Conservation (phyloP, 2,797 vertebrate genomes). For the Rachycentron canadum region DNA sequence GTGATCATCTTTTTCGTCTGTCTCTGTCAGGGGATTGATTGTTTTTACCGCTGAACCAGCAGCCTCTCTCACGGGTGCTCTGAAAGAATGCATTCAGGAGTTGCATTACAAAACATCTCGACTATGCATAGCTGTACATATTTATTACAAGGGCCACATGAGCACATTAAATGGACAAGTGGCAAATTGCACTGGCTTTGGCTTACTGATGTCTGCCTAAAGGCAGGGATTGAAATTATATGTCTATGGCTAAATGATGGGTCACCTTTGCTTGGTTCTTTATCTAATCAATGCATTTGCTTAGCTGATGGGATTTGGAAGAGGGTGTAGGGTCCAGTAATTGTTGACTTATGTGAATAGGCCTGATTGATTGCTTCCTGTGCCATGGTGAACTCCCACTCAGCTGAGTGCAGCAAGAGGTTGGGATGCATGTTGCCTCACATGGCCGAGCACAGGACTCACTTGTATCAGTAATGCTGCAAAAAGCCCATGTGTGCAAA, state of each 20-base stretch:
- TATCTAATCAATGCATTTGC: conserved; percentile 79
- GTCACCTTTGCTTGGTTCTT: conserved; percentile 54
- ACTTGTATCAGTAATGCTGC: conserved; percentile 20
- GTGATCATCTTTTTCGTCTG: conserved; percentile 33
- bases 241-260: conserved; percentile 39
- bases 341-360: conserved; percentile 84
- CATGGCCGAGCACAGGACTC: conserved; percentile 54
- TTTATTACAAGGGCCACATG: conserved; percentile 51
- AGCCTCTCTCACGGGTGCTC: conserved; percentile 63
- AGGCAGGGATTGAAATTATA: conserved; percentile 48
- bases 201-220: not conserved
- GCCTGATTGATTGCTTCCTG: conserved; percentile 85
- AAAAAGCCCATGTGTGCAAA: conserved; percentile 19
- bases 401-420: conserved; percentile 64
- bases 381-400: conserved; percentile 57
- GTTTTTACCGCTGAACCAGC: conserved; percentile 80
- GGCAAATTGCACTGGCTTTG: conserved; percentile 21
- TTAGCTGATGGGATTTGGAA: conserved; percentile 81
- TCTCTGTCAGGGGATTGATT: conserved; percentile 80
- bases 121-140: conserved; percentile 55
- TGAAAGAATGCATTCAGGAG: conserved; percentile 63
- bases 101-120: conserved; percentile 75
- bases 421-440: conserved; percentile 48
- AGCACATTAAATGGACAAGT: conserved; percentile 46
- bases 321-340: conserved; percentile 81